Percentiles rank a stretch among this genome's conserved stretches.
Evolutionary conservation across 2,113 vertebrate genomes (phyloP).

Genomic region (Vidua macroura): DNA sequence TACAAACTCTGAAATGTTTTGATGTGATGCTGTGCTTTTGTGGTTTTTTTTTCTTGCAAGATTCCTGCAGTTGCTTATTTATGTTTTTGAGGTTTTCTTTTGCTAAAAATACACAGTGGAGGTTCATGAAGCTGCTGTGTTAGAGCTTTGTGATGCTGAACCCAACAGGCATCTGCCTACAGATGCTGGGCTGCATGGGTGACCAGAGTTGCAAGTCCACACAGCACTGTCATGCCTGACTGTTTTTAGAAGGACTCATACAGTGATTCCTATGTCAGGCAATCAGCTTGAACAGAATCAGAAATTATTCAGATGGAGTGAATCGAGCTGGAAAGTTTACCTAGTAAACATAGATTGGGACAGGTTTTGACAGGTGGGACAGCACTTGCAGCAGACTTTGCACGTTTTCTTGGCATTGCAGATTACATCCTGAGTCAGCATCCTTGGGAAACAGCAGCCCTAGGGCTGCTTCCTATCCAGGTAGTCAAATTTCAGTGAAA

Average conservation of each 20-base stretch:
- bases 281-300: neutral
- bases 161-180: neutral
- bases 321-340: neutral
- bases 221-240: neutral
- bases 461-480: neutral
- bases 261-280: neutral
- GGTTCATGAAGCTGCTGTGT: neutral
- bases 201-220: neutral
- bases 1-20: neutral
- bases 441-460: neutral
- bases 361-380: neutral
- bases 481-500: neutral
- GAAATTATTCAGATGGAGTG: neutral
- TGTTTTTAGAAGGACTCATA: neutral
- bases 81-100: neutral
- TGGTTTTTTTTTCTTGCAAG: neutral
- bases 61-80: neutral
- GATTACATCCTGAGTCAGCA: neutral
- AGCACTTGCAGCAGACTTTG: neutral
- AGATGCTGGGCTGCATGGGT: accelerated
- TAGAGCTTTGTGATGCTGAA: neutral
- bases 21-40: neutral
- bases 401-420: accelerated
- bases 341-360: neutral
- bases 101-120: neutral